Evolutionary conservation across 2,888 invertebrate species (phyloP).

Genomic region (Carabus problematicus): DNA sequence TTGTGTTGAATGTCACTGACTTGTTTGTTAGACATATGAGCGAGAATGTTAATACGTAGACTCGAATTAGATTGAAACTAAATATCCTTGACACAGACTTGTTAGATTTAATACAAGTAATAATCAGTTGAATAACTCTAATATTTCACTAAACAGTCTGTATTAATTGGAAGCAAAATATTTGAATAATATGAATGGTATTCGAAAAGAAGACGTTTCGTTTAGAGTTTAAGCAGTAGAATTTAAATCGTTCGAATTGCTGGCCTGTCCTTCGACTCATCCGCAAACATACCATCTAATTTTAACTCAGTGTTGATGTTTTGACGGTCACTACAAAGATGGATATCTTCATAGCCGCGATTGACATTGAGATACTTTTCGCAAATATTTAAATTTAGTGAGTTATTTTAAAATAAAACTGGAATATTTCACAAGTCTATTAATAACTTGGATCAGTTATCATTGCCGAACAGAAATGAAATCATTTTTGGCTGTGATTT

Average conservation of each 20-base stretch:
- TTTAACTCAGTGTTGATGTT: conserved; percentile 30
- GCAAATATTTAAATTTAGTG: not conserved
- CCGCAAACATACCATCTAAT: conserved; percentile 9
- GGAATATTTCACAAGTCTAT: too few relatives aligned
- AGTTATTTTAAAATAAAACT: too few relatives aligned
- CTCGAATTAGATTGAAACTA: too few relatives aligned
- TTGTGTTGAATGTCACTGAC: too few relatives aligned
- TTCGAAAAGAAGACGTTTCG: not conserved
- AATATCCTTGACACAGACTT: not conserved
- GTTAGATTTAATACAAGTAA: not conserved
- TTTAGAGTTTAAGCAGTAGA: too few relatives aligned
- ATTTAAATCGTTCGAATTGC: not conserved
- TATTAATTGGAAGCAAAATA: not conserved
- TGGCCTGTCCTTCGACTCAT: conserved; percentile 1
- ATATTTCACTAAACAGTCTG: too few relatives aligned
- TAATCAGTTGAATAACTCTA: not conserved
- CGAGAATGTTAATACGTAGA: too few relatives aligned
- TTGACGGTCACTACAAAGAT: conserved; percentile 11
- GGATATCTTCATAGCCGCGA: not conserved
- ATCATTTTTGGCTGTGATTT: too few relatives aligned
- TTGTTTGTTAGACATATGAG: too few relatives aligned
- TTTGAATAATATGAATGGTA: not conserved
- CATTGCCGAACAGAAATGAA: too few relatives aligned
- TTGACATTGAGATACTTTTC: conserved; percentile 20
- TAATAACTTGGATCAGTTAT: too few relatives aligned